phyloP scores from a whole-genome alignment of 1,140 invertebrate species.

The Charaxes varanes region DNA sequence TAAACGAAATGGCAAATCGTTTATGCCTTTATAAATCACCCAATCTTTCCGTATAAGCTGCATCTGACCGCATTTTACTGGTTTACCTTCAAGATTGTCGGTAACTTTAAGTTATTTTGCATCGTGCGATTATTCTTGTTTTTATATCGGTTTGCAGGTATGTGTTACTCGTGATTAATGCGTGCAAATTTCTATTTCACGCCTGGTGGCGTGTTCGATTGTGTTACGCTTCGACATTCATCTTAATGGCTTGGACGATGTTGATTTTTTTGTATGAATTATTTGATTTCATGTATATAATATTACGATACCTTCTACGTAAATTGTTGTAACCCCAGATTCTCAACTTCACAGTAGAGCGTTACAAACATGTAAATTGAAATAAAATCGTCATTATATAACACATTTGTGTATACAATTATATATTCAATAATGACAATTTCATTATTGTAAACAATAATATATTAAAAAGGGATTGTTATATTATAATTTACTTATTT shows the following conservation, averaged over 20 bases:
- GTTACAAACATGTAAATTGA: too few species aligned
- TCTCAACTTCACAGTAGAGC: too few species aligned
- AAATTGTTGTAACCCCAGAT: too few species aligned
- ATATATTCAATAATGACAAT: too few species aligned
- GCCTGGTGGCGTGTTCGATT: conserved; percentile 2
- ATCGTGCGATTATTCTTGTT: background rate
- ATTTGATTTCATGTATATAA: too few species aligned
- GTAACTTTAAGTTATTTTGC: conserved; percentile 1
- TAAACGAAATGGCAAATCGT: background rate
- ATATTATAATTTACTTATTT: too few species aligned
- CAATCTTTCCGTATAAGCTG: background rate
- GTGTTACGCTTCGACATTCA: background rate
- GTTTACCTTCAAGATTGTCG: conserved; percentile 2
- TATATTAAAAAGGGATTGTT: too few species aligned
- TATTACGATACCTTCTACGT: too few species aligned
- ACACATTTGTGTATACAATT: too few species aligned
- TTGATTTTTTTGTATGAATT: background rate
- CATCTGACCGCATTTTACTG: conserved; percentile 4
- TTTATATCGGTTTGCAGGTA: background rate
- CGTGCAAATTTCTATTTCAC: conserved; percentile 5
- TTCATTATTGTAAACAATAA: too few species aligned
- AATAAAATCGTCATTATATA: too few species aligned
- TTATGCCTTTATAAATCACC: background rate
- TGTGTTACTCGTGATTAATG: background rate
- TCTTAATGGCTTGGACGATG: background rate